Percentiles rank a stretch among this genome's conserved stretches.
Evolutionary conservation across 2,113 vertebrate genomes (phyloP).

Genomic region (Paradisaea rubra): DNA sequence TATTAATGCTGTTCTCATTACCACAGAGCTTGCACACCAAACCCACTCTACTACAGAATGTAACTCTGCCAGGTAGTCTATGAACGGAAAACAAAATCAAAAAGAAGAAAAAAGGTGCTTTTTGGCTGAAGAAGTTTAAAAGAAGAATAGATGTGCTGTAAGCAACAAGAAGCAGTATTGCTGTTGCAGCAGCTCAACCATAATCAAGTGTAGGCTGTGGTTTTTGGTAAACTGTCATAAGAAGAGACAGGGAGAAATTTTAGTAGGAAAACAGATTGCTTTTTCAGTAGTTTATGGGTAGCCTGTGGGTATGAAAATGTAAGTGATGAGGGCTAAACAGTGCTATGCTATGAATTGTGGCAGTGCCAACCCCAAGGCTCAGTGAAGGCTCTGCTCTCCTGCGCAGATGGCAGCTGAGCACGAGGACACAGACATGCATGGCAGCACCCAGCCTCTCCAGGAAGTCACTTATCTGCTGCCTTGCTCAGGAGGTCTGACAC

Average conservation of each 20-base stretch:
- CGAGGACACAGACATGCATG: fast-evolving
- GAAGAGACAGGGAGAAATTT: not conserved
- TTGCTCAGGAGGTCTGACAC: not conserved
- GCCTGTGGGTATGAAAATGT: not conserved
- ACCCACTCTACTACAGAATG: not conserved
- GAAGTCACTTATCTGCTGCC: not conserved
- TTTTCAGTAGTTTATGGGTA: not conserved
- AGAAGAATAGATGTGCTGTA: not conserved
- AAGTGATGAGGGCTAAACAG: not conserved
- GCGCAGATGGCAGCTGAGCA: not conserved
- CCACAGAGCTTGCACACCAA: not conserved
- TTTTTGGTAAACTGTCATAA: not conserved
- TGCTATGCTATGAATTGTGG: not conserved
- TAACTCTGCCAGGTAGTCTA: not conserved
- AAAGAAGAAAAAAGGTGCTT: not conserved
- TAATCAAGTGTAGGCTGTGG: not conserved
- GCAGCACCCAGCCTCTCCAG: not conserved
- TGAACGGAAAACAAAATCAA: not conserved
- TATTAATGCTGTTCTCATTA: not conserved
- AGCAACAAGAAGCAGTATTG: not conserved
- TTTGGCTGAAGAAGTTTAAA: not conserved
- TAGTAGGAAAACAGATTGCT: not conserved
- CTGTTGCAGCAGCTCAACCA: not conserved
- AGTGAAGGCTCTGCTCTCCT: not conserved
- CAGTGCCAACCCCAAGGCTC: not conserved